phyloP scores from a whole-genome alignment of 2,797 vertebrate genomes.

The Syndactyla subalaris region DNA sequence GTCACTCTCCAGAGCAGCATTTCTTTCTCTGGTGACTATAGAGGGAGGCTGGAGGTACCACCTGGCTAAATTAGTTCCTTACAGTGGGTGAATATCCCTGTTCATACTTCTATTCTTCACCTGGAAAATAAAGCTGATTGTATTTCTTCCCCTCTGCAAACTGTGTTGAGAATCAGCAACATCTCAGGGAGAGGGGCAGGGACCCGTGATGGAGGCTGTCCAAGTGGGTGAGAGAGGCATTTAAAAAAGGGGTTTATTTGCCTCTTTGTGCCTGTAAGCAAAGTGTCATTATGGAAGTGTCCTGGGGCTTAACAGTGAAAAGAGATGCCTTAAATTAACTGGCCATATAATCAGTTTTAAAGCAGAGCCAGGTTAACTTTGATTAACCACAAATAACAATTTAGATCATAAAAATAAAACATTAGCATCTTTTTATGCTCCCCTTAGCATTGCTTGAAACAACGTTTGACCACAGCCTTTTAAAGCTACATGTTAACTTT shows the following conservation, averaged over 20 bases:
- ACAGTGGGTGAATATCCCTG: background rate
- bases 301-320: background rate
- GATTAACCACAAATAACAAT: conserved; percentile 32
- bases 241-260: rapidly evolving
- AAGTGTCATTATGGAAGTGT: background rate
- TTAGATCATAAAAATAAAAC: conserved; percentile 44
- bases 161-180: background rate
- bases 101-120: background rate
- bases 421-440: background rate
- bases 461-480: conserved; percentile 27
- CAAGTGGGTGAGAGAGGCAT: background rate
- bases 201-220: background rate
- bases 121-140: background rate
- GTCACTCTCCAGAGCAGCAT: background rate
- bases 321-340: conserved; percentile 28
- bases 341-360: background rate
- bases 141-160: background rate
- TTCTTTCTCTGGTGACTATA: background rate
- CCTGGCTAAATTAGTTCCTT: background rate
- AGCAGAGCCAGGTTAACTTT: conserved; percentile 23
- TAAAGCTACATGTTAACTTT: conserved; percentile 40
- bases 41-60: background rate
- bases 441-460: background rate
- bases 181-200: background rate
- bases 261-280: background rate